phyloP scores from a whole-genome alignment of 2,113 vertebrate genomes.

The Pitta sordida region DNA sequence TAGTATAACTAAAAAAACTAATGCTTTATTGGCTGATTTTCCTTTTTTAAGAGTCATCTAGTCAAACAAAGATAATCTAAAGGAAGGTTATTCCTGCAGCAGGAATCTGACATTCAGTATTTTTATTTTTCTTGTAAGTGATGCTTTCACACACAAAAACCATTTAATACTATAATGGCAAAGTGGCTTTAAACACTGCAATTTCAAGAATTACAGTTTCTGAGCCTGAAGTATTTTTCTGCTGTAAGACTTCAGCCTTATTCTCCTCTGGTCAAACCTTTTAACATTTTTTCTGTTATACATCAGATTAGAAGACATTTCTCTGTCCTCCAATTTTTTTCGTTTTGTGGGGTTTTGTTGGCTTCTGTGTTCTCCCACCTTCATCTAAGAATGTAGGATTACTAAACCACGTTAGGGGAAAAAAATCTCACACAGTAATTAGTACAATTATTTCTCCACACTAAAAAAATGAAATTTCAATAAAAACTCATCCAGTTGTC shows the following conservation, averaged over 20 bases:
- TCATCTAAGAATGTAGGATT: not conserved
- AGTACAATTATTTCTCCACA: not conserved
- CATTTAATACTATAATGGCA: constrained; percentile 1
- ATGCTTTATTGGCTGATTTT: not conserved
- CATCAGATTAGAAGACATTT: not conserved
- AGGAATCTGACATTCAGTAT: constrained; percentile 16
- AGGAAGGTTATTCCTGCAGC: constrained; percentile 21
- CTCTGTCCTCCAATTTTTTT: not conserved
- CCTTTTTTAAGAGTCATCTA: not conserved
- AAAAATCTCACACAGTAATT: not conserved
- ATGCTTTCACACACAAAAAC: not conserved
- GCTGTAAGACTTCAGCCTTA: constrained; percentile 11
- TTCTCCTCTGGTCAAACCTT: not conserved
- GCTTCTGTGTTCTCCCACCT: not conserved
- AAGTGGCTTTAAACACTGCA: constrained; percentile 19
- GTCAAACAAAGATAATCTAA: not conserved
- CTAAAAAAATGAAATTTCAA: not conserved
- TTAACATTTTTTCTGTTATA: not conserved
- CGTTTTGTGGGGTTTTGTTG: too few species aligned
- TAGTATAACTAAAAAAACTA: not conserved
- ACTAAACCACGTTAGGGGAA: not conserved
- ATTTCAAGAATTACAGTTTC: constrained; percentile 46
- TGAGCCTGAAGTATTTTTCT: constrained; percentile 39
- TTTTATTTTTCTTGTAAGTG: constrained; percentile 4
- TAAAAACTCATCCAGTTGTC: not conserved